Percentiles rank a stretch among this genome's conserved stretches.
Evolutionary conservation across 1,140 invertebrate species (phyloP).

Genomic region (Popillia japonica): DNA sequence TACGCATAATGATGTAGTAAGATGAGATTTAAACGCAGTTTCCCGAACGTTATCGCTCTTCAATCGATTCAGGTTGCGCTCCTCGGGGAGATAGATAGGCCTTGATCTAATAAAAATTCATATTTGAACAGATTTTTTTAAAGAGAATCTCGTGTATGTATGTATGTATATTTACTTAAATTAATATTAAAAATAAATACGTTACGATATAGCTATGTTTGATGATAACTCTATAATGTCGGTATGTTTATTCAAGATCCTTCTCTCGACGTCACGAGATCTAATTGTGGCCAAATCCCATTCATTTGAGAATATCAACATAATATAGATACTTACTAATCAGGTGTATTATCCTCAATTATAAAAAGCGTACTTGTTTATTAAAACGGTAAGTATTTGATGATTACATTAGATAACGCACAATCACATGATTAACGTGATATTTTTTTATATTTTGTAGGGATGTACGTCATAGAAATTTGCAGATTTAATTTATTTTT

Average conservation of each 20-base stretch:
- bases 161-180: not conserved
- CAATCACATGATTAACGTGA: not conserved
- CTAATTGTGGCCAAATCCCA: not conserved
- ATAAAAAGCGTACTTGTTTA: not conserved
- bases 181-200: not conserved
- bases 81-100: no score
- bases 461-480: not conserved
- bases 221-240: not conserved
- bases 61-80: no score
- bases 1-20: no score
- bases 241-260: not conserved
- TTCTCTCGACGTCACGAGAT: not conserved
- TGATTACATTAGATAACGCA: not conserved
- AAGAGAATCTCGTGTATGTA: no score
- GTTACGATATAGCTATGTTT: not conserved
- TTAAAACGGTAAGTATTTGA: not conserved
- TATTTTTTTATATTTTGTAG: not conserved
- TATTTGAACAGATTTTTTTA: no score
- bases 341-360: no score
- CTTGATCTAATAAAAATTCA: no score
- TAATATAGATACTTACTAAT: not conserved
- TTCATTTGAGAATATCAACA: not conserved
- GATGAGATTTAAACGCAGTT: no score
- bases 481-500: not conserved
- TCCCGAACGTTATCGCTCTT: no score